A percentile compares a stretch with the other conserved stretches of the same genome.
Evolutionary conservation across 2,113 vertebrate genomes (phyloP).

Genomic region (Dromiciops gliroides): DNA sequence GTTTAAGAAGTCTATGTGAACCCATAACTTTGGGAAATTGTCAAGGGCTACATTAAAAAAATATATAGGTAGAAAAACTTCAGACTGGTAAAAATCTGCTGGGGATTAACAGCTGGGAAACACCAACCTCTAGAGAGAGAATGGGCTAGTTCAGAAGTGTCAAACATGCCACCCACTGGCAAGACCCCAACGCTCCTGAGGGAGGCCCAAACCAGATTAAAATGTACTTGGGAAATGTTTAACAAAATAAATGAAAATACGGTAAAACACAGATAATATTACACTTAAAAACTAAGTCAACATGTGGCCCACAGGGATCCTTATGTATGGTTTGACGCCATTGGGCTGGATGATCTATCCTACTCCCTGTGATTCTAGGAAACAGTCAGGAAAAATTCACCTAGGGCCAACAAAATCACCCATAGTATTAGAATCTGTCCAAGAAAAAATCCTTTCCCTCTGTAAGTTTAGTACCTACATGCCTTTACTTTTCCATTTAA

Average conservation of each 20-base stretch:
- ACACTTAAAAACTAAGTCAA: neutral
- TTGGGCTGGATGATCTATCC: neutral
- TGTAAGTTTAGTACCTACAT: conserved; percentile 52
- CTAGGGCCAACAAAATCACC: conserved; percentile 37
- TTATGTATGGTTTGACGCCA: neutral
- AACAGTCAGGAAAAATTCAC: conserved; percentile 41
- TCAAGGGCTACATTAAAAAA: neutral
- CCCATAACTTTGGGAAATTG: neutral
- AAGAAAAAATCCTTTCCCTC: conserved; percentile 53
- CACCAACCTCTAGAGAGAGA: neutral
- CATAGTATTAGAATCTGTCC: conserved; percentile 48
- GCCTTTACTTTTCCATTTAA: conserved; percentile 55
- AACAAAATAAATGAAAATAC: neutral
- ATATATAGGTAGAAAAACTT: neutral
- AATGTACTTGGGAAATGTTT: neutral
- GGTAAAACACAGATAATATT: neutral
- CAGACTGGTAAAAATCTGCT: neutral
- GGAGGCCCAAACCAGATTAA: neutral
- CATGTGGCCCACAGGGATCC: neutral
- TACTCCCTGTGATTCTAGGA: neutral
- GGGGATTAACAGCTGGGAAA: neutral
- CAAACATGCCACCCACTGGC: neutral
- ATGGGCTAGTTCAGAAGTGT: neutral
- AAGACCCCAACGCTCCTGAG: neutral
- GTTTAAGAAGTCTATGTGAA: neutral